Evolutionary conservation across 2,888 invertebrate genomes (phyloP), one percentile per base, ranked within the genome.

Genomic region (Brachypalpus laphriformis): DNA sequence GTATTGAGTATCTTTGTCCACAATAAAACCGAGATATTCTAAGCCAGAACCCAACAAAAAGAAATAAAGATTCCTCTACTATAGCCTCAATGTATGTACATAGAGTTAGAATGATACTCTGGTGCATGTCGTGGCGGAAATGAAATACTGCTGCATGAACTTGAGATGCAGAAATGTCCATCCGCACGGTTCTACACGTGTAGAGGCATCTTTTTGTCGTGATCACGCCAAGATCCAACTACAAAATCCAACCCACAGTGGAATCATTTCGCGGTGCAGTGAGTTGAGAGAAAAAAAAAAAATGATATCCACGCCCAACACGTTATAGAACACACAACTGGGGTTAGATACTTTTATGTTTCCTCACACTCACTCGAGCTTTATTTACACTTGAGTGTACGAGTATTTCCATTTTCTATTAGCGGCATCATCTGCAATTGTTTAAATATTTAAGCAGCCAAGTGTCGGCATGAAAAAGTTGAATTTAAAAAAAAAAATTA

Each of bases 141-240:
- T 82, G 72, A 82, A 78, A 82, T 78, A 78, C 78, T 59, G 68
- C 40, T 70, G 63, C 80, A 61, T 75, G 70, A 78, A 70, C 61
- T 65, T 49, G 51, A 83, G 78, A 80, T 80, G 68, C 49, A 65
- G 80, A 80, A 70, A 63, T 74, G 72, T 59, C 16, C 51, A 65
- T 75, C 74, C 82, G 57, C 82, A 70, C 63, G 65, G 54, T 65
- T 22, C 40, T 68, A 70, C 80, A 74, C 83, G 70, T 80, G 72
- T 66, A 25, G 31, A 57, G 14, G 22, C 25, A 57, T 18, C 40
- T 63, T 56, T 37, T 56, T 22, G 65, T 72, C 72, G 59, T 72
- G 51, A 66, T 65, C 74, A 47, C 34, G 37, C 4, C 42, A 45
- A 75, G 81, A 82, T 76, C 51, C 65, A 71, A 37, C 34, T 25